A percentile compares a stretch with the other conserved stretches of the same genome.
phyloP scores from a whole-genome alignment of 2,888 invertebrate genomes.

The Halictus quadricinctus region DNA sequence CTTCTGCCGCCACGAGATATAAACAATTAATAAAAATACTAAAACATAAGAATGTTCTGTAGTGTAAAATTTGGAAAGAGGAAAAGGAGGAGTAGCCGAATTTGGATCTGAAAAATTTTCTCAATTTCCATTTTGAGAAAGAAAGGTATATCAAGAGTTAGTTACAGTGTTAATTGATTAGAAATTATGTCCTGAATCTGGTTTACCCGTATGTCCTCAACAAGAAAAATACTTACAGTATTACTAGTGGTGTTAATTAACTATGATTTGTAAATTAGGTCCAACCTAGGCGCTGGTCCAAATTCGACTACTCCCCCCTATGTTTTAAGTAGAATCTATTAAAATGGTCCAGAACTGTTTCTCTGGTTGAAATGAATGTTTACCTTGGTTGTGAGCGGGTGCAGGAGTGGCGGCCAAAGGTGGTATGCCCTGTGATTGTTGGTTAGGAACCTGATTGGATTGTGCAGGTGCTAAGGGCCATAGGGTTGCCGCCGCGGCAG shows the following conservation, averaged over 20 bases:
- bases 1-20: neutral
- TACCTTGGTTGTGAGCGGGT: conserved; percentile 80
- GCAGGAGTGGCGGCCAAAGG: conserved; percentile 79
- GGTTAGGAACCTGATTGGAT: conserved; percentile 77
- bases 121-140: too few relatives aligned
- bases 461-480: conserved; percentile 83
- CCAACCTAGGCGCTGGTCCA: neutral
- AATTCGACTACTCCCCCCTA: neutral
- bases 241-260: neutral
- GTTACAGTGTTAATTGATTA: too few relatives aligned
- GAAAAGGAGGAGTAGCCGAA: too few relatives aligned
- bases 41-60: neutral
- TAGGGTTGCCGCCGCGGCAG: conserved; percentile 79
- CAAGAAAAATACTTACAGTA: too few relatives aligned
- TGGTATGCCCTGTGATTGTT: conserved; percentile 78
- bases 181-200: too few relatives aligned
- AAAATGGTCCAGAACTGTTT: neutral
- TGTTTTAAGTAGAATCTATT: neutral
- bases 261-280: too few relatives aligned
- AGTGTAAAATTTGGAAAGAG: too few relatives aligned
- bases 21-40: neutral
- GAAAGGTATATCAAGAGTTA: too few relatives aligned
- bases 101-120: too few relatives aligned
- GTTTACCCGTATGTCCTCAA: too few relatives aligned
- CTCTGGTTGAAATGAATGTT: neutral